Evolutionary conservation across 2,113 vertebrate genomes (phyloP).

Genomic region (Cephalopterus ornatus): DNA sequence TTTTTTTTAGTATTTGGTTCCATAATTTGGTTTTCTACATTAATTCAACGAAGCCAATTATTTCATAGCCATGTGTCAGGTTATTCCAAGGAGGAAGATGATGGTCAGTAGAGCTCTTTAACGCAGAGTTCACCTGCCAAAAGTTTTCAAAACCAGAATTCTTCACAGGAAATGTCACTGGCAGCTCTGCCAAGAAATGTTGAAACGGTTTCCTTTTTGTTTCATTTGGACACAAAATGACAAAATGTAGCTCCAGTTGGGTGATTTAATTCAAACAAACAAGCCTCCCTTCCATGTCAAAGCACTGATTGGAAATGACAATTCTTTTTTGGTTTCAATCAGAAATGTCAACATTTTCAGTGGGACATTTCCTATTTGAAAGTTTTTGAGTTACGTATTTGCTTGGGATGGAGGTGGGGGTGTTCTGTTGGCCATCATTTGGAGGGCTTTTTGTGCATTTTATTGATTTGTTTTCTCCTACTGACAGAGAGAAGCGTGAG

Average conservation of each 20-base stretch:
- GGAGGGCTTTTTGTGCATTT: neutral
- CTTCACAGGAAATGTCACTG: neutral
- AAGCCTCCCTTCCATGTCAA: neutral
- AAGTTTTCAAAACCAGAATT: neutral
- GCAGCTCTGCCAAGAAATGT: neutral
- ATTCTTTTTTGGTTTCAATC: conserved; percentile 18
- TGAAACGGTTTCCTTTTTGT: neutral
- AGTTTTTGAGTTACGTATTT: neutral
- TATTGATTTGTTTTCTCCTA: neutral
- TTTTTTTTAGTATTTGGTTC: neutral
- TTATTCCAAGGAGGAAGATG: neutral
- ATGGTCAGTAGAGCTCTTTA: neutral
- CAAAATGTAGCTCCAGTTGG: neutral
- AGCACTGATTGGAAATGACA: neutral
- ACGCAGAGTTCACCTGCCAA: neutral
- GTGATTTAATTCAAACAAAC: conserved; percentile 11
- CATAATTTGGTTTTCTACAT: neutral
- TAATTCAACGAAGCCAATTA: neutral
- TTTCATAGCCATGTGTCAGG: neutral
- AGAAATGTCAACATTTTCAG: neutral
- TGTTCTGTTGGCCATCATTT: neutral
- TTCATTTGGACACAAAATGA: neutral
- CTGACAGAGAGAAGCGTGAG: neutral
- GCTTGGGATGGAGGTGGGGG: neutral
- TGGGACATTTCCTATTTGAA: neutral